phyloP scores from a whole-genome alignment of 2,888 invertebrate species.

The Coenonympha arcania region DNA sequence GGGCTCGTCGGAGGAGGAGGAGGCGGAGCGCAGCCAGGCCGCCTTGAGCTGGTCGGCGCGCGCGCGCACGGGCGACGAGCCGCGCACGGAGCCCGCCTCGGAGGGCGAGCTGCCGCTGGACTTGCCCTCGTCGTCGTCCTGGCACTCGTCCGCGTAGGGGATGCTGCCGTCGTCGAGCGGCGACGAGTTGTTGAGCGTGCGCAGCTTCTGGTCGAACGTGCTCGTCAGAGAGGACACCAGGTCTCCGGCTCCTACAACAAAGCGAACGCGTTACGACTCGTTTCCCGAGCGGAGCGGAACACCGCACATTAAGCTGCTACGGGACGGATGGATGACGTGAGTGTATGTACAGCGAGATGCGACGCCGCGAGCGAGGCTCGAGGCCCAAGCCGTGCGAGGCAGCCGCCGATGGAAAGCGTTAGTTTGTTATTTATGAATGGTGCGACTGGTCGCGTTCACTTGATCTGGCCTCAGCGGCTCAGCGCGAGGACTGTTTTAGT shows the following conservation, averaged over 20 bases:
- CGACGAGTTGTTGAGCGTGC: conserved; percentile 80
- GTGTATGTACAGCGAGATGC: conserved; percentile 28
- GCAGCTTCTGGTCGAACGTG: conserved; percentile 88
- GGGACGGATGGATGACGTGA: conserved; percentile 34
- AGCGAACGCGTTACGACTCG: conserved; percentile 26
- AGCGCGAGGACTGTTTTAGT: conserved; percentile 6
- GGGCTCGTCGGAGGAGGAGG: conserved; percentile 49
- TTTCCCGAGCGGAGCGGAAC: conserved; percentile 11
- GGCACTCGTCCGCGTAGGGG: conserved; percentile 81
- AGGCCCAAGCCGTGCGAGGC: conserved; percentile 56
- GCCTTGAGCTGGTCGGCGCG: conserved; percentile 59
- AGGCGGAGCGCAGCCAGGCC: conserved; percentile 65
- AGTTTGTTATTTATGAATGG: conserved; percentile 42
- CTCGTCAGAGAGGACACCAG: conserved; percentile 86
- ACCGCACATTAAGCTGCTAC: conserved; percentile 57
- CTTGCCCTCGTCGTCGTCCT: conserved; percentile 67
- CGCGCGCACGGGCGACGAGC: conserved; percentile 27
- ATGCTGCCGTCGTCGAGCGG: conserved; percentile 79
- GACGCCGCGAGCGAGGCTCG: conserved; percentile 37
- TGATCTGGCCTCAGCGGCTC: conserved; percentile 1
- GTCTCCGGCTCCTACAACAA: conserved; percentile 84
- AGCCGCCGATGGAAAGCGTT: conserved; percentile 58
- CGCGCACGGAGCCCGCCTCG: conserved; percentile 36
- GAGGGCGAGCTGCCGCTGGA: conserved; percentile 49
- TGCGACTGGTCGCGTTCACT: conserved; percentile 36